Percentiles rank a stretch among this genome's conserved stretches.
phyloP scores from a whole-genome alignment of 2,797 vertebrate genomes.

The Rhodeus uyekii region DNA sequence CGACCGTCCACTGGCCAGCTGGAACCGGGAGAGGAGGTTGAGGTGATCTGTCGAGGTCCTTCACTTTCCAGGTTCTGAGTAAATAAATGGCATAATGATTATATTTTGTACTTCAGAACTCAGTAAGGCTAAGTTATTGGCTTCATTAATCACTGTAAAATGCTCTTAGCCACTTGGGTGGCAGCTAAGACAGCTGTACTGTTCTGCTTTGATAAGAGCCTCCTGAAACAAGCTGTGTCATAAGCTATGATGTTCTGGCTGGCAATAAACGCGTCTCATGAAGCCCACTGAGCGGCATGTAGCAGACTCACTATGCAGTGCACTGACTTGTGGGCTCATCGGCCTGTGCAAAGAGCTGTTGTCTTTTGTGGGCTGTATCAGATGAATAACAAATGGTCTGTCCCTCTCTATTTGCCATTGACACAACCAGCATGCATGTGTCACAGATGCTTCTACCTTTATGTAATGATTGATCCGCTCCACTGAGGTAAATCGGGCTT shows the following conservation, averaged over 20 bases:
- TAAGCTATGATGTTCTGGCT: constrained; percentile 55
- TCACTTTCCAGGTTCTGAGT: constrained; percentile 80
- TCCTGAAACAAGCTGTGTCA: constrained; percentile 57
- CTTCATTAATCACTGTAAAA: constrained; percentile 18
- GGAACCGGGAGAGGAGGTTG: constrained; percentile 60
- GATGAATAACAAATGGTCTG: constrained; percentile 29
- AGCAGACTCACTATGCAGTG: constrained; percentile 34
- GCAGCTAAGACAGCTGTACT: constrained; percentile 4
- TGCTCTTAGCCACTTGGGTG: not conserved
- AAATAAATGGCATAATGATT: constrained; percentile 42
- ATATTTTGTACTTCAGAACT: not conserved
- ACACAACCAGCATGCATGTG: constrained; percentile 27
- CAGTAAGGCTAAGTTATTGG: not conserved
- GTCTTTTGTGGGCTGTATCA: constrained; percentile 10
- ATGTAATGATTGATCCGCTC: constrained; percentile 86
- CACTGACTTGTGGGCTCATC: not conserved
- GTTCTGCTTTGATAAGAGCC: constrained; percentile 55
- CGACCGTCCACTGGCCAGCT: constrained; percentile 81
- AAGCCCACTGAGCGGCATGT: constrained; percentile 39
- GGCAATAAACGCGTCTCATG: constrained; percentile 54
- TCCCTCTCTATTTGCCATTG: constrained; percentile 14
- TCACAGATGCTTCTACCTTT: constrained; percentile 71
- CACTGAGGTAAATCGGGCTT: constrained; percentile 82
- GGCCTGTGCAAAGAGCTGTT: constrained; percentile 13
- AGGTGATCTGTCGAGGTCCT: constrained; percentile 62